Evolutionary conservation across 2,888 invertebrate genomes (phyloP), one percentile per base, ranked within the genome.

Genomic region (Machimus atricapillus): DNA sequence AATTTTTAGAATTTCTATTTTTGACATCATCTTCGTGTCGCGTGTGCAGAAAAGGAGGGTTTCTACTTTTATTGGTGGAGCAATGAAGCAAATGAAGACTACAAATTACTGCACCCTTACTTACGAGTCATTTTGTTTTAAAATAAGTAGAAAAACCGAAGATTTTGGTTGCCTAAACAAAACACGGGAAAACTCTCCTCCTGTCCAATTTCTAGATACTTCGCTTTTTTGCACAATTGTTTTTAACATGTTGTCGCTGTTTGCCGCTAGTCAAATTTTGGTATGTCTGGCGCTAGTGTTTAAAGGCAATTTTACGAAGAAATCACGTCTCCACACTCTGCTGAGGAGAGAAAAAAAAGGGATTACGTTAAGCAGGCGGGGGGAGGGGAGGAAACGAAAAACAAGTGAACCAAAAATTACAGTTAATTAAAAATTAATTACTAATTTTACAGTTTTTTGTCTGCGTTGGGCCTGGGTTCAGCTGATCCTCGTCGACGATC

Each of bases 71-170:
- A 2, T 12, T 12, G 9, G 27, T 8, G 1, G 66, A 19, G 43
- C 12, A 43, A 19, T 40, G n/a, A 5, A 9, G 23, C 37, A 34
- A 73, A 40, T 66, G 6, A 0, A 23, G 12, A 58, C 6, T 23
- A 43, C 16, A 40, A n/a, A 83, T 66, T 16, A 66, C 16, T 83
- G 9, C 23, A 83, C 31, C 34, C 6, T 23, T 83, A 88, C 88
- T 88, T 85, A 88, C 88, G 88, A 86, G 88, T 88, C 88, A 88
- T 88, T 88, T 88, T 86, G 83, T 77, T 56, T 74, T 52, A 85
- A 77, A 19, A 78, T 81, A 86, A 86, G 81, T 76, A 78, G 74
- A 81, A 86, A 88, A 85, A 83, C 23, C 56, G 19, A 88, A 86
- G 87, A 87, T 85, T 78, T 88, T 87, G 88, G 74, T 46, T 76